Conservation (phyloP, 2,888 invertebrate species). For the Meteorus cinctellus region DNA sequence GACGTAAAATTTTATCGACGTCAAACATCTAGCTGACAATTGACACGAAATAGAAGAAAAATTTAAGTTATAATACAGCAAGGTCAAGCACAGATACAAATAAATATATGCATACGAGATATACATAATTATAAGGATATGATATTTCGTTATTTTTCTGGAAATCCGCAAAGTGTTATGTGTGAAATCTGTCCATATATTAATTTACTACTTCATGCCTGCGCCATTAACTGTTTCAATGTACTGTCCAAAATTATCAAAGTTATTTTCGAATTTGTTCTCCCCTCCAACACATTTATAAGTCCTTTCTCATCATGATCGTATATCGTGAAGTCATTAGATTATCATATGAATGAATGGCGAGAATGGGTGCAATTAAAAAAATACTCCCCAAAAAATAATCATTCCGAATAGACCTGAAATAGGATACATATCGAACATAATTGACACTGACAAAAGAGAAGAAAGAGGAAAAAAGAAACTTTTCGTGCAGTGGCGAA, state of each 20-base stretch:
- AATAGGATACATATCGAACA: conserved; percentile 64
- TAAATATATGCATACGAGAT: conserved; percentile 37
- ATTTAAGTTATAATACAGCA: conserved; percentile 6
- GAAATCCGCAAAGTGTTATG: not conserved
- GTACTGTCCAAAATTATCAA: conserved; percentile 35
- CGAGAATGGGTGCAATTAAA: conserved; percentile 63
- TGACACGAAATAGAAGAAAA: conserved; percentile 32
- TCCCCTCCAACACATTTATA: conserved; percentile 26
- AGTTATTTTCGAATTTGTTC: conserved; percentile 36
- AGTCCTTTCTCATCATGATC: conserved; percentile 13
- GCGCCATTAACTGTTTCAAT: conserved; percentile 39
- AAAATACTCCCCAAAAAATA: conserved; percentile 58
- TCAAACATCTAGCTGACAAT: conserved; percentile 31
- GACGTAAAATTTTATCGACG: conserved; percentile 50
- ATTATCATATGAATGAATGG: conserved; percentile 46
- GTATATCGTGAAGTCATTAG: conserved; percentile 48
- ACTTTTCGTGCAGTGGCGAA: conserved; percentile 54
- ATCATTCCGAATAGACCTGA: conserved; percentile 63
- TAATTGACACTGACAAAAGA: conserved; percentile 29
- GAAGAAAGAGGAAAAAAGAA: conserved; percentile 43
- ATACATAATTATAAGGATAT: conserved; percentile 42
- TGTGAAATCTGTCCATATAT: conserved; percentile 25
- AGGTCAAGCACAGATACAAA: conserved; percentile 21
- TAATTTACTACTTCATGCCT: conserved; percentile 33
- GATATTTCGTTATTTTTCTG: conserved; percentile 30